These are phyloP conservation scores for Heliothis peltigera DNA, from an alignment of 2,888 invertebrate genomes.

Conservation along the genomic window DNA sequence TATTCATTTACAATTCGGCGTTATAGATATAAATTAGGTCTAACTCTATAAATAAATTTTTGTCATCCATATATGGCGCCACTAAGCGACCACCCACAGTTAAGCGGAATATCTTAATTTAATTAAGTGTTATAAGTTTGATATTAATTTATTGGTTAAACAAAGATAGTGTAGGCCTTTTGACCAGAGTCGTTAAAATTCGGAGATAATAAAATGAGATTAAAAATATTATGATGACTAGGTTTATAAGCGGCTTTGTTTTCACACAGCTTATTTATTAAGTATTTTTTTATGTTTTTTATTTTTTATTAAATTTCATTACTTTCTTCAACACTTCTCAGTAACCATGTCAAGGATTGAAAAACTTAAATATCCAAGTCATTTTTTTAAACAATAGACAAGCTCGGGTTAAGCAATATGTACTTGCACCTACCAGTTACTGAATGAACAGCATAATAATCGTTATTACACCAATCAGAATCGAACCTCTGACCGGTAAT, in stretches of 20 bases:
- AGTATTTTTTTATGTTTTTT: background rate
- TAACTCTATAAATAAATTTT: constrained; percentile 6
- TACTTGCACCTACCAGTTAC: constrained; percentile 11
- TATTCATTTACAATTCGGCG: background rate
- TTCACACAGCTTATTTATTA: background rate
- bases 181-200: constrained; percentile 42
- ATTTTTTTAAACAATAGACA: constrained; percentile 7
- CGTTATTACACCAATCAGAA: constrained; percentile 59
- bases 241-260: constrained; percentile 6
- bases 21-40: background rate
- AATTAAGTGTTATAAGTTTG: constrained; percentile 31
- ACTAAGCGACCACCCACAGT: constrained; percentile 44
- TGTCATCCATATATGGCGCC: constrained; percentile 11
- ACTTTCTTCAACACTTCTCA: background rate
- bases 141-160: constrained; percentile 34
- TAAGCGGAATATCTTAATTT: constrained; percentile 35
- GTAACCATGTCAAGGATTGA: background rate
- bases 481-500: constrained; percentile 59
- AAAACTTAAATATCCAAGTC: background rate
- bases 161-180: constrained; percentile 50
- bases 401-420: constrained; percentile 30
- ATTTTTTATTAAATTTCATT: too few species aligned
- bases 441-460: constrained; percentile 50
- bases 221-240: constrained; percentile 29
- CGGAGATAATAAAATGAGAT: constrained; percentile 47